These are phyloP conservation scores for Erebia epiphron DNA, from an alignment of 2,888 invertebrate species.

Conservation along the genomic window DNA sequence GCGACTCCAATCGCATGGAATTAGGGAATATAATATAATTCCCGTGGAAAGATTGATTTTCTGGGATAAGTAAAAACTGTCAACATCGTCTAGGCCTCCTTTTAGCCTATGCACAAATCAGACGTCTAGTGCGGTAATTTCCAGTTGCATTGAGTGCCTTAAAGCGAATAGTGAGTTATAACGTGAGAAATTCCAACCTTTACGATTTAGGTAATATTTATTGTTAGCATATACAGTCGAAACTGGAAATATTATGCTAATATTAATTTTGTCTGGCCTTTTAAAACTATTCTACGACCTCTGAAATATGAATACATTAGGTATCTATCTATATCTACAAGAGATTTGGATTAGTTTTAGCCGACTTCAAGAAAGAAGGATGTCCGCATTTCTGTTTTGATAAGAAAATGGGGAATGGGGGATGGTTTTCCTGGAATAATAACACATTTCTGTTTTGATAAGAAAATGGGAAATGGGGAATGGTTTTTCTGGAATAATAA, in stretches of 20 bases:
- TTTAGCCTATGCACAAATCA: not conserved
- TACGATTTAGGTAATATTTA: not conserved
- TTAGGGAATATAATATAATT: too few species aligned
- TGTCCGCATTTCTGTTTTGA: too few species aligned
- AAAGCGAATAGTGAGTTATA: not conserved
- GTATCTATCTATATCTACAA: not conserved
- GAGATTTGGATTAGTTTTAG: not conserved
- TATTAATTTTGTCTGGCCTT: conserved; percentile 9
- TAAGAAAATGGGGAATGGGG: too few species aligned
- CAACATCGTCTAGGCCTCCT: not conserved
- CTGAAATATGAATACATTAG: not conserved
- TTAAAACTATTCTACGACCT: conserved; percentile 1
- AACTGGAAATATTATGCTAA: conserved; percentile 9
- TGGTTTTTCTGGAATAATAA: too few species aligned
- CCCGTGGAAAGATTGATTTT: too few species aligned
- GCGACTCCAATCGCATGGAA: too few species aligned
- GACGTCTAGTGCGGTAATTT: not conserved
- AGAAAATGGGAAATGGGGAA: too few species aligned
- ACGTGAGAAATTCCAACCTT: not conserved
- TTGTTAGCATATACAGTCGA: not conserved
- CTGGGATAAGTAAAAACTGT: too few species aligned
- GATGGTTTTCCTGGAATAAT: too few species aligned
- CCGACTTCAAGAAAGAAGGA: too few species aligned
- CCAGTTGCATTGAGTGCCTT: not conserved
- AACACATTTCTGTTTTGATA: too few species aligned